Base-by-base conservation (phyloP, 30 jellyfish, hydroid and myxozoan genomes). In the Hydractinia echinata region DNA sequence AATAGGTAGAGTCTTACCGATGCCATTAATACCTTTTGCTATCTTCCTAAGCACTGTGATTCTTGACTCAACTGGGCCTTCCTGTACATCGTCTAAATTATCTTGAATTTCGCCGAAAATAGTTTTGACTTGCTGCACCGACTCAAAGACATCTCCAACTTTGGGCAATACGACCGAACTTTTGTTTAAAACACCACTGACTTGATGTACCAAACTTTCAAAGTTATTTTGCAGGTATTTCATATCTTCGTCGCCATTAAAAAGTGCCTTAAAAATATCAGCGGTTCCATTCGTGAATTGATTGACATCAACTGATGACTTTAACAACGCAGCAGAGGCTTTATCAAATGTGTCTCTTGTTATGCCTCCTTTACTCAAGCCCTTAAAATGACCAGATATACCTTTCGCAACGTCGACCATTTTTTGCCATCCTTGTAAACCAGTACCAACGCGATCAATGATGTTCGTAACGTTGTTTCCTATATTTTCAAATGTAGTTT, bases 11-110 rank as follows among this genome's bases (percentile, higher is more conserved):
- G 85, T 72, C 52, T 62, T 80, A 13, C 94, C 81, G 5, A 92
- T 54, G n/a, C 70, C 83, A 58, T 83, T 64, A n/a, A 87, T 89
- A 4, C 95, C 96, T 8, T 76, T 55, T 53, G 76, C 77, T 84
- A 92, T 92, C 51, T 76, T 81, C 62, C 96, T 77, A 30, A 83
- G 89, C 8, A 88, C 81, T 69, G 73, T 76, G 49, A 90, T 70
- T 19, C 95, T 67, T 11, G 89, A 67, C 61, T 92, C 98, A 5
- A 92, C 72, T 8, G 98, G 98, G 9, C 98, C 96, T 69, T 83
- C 72, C 6, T 73, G 53, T 53, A 83, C 50, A 5, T 71, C 48
- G 11, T 87, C 86, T 5, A 87, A 39, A 56, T 87, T 67, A 7
- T 51, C 56, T 4, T 84, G 79, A 21, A 92, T 73, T 6, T 56